phyloP scores from a whole-genome alignment of 2,797 vertebrate species.

The Sciaenops ocellatus region DNA sequence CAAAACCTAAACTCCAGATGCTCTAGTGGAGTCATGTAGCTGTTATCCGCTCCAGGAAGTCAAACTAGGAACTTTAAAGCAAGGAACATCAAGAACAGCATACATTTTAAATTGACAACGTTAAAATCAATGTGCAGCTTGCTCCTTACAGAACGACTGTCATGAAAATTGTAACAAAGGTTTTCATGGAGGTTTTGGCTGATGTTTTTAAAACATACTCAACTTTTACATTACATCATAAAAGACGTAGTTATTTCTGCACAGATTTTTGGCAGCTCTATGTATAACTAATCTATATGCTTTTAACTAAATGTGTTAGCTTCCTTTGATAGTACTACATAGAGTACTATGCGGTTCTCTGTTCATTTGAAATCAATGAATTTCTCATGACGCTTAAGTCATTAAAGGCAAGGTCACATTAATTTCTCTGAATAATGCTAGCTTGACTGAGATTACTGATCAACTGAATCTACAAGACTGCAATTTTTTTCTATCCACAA shows the following conservation, averaged over 20 bases:
- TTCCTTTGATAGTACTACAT: neutral
- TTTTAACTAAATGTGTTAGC: neutral
- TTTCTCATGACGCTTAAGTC: conserved; percentile 1
- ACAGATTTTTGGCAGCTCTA: neutral
- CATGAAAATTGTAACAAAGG: neutral
- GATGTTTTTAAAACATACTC: no score
- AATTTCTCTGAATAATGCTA: neutral
- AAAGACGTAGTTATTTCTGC: conserved; percentile 5
- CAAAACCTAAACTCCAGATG: neutral
- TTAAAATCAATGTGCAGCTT: neutral
- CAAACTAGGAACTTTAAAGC: neutral
- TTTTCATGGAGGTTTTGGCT: neutral
- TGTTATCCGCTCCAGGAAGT: neutral
- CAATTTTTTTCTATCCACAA: conserved; percentile 27
- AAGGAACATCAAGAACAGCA: neutral
- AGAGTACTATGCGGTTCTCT: neutral
- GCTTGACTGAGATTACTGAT: conserved; percentile 29
- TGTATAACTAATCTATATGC: neutral
- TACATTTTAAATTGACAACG: neutral
- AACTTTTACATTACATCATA: neutral
- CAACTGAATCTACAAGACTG: conserved; percentile 26
- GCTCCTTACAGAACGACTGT: neutral
- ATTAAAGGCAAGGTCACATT: neutral
- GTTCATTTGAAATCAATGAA: neutral
- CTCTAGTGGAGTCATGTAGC: neutral